Conservation (phyloP, 2,888 invertebrate genomes). For the Eilema depressum region DNA sequence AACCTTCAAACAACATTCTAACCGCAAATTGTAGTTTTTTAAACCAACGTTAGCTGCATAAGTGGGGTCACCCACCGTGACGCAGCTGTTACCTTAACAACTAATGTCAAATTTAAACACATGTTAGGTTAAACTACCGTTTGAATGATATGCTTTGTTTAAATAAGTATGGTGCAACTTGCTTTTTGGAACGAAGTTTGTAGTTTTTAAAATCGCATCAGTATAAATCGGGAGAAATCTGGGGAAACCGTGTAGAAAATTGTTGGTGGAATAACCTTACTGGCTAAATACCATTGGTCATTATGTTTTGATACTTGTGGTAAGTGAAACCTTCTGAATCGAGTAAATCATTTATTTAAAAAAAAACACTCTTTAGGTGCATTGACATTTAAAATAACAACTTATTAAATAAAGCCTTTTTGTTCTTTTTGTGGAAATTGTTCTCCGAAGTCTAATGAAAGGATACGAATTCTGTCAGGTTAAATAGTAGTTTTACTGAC, state of each 20-base stretch:
- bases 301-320: background rate
- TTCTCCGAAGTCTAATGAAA: no score
- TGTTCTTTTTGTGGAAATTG: no score
- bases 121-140: constrained; percentile 43
- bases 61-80: constrained; percentile 52
- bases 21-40: constrained; percentile 54
- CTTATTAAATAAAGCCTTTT: no score
- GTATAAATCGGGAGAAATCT: background rate
- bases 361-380: no score
- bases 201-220: background rate
- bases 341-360: no score
- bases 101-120: constrained; percentile 58
- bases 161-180: constrained; percentile 13
- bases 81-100: constrained; percentile 53
- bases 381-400: no score
- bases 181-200: background rate
- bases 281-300: no score
- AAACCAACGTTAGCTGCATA: constrained; percentile 41
- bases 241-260: background rate
- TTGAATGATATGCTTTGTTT: constrained; percentile 23
- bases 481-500: no score
- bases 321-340: background rate
- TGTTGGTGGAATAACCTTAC: background rate
- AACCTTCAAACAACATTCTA: constrained; percentile 51
- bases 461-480: no score